Base-by-base conservation (phyloP, 2,888 invertebrate species). In the Papilio elwesi region DNA sequence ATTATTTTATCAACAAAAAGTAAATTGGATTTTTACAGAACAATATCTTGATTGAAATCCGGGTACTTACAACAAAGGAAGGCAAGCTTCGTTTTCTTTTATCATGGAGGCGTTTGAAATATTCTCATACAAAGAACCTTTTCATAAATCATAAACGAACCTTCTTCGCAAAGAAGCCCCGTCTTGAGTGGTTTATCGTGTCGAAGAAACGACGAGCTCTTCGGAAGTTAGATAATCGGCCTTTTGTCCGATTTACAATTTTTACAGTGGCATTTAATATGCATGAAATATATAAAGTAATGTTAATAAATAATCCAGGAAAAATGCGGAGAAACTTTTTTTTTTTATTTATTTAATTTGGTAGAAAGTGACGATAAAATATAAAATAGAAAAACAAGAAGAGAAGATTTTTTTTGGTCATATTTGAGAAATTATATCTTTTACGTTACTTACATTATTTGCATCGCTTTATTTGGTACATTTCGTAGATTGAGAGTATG, bases 111-210 rank as follows among this genome's bases (percentile, higher is more conserved):
- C 64, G 15, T 49, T 64, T 64, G 64, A 64, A 59, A 38, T 59
- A 59, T 59, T 38, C 9, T 26, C 26, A 26, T 26, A 64, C 64
- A 64, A 64, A 16, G 49, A 38, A 11, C 10, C 26, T 12, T 67
- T 67, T 47, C 47, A 55, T 67, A 67, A 67, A 67, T 55, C 43
- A 55, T 55, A 55, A 69, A 47, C n/a, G 68, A 59, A 69, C 51
- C 38, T 63, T 63, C 51, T 51, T 62, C 16, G 36, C 8, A 53
- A 55, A 64, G 15, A 55, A 64, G 51, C 43, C 52, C 63, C 6
- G 43, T 49, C 57, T 68, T 68, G 59, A 57, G 59, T 59, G 68
- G 57, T 68, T 68, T 68, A 59, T 68, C 48, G 48, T 68, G 68
- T 68, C 57, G 48, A 68, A 49, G 36, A 48, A 49, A 49, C 49